These are phyloP conservation scores for Petrolisthes cinctipes DNA, from an alignment of 2,888 invertebrate species.

Conservation along the genomic window DNA sequence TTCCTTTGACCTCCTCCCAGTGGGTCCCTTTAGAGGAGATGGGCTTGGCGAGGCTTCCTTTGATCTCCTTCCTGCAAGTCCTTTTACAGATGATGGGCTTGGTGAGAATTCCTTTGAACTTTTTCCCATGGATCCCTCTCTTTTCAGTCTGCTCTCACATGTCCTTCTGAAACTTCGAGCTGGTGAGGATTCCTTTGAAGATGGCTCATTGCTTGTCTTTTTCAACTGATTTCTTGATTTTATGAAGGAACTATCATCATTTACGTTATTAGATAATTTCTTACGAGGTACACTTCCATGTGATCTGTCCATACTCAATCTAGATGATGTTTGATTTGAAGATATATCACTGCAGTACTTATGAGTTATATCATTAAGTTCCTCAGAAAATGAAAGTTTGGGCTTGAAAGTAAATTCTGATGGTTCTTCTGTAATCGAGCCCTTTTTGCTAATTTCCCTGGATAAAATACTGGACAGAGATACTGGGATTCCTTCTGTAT, in stretches of 20 bases:
- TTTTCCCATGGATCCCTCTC: neutral
- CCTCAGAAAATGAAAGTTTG: constrained; percentile 52
- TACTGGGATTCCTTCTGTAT: constrained; percentile 43
- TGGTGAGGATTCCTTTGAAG: constrained; percentile 33
- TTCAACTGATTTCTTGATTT: constrained; percentile 6
- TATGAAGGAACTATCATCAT: constrained; percentile 26
- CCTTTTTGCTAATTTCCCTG: constrained; percentile 4
- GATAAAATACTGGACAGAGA: constrained; percentile 52
- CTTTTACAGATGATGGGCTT: constrained; percentile 6
- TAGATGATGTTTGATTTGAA: neutral
- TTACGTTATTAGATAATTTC: neutral
- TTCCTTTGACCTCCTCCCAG: constrained; percentile 15
- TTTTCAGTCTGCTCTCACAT: neutral
- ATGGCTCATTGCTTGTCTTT: constrained; percentile 6
- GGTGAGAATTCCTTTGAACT: constrained; percentile 19
- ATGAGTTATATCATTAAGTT: constrained; percentile 46
- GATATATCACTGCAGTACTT: constrained; percentile 19
- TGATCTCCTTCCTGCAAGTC: constrained; percentile 1
- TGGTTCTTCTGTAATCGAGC: constrained; percentile 5
- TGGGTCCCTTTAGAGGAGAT: constrained; percentile 9
- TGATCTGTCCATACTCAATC: neutral
- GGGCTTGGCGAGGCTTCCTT: constrained; percentile 19
- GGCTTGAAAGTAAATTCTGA: constrained; percentile 36
- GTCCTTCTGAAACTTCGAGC: neutral
- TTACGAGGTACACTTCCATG: neutral